phyloP scores from a whole-genome alignment of 2,888 invertebrate species.

The Metellina segmentata region DNA sequence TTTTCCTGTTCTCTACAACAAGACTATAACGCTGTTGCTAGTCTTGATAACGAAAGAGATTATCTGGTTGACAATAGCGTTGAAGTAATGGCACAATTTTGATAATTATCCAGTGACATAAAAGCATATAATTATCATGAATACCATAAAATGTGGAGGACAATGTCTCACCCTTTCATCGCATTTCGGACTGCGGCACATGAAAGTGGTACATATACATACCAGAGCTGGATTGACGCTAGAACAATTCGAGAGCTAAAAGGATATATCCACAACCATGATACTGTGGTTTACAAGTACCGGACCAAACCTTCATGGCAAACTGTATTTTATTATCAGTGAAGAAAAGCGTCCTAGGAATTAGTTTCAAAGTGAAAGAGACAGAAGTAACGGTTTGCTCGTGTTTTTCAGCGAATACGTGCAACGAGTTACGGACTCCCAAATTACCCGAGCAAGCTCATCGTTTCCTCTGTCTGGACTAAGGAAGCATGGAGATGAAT shows the following conservation, averaged over 20 bases:
- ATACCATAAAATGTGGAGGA: slow-evolving; percentile 5
- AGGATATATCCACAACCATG: background rate
- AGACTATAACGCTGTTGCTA: slow-evolving; percentile 51
- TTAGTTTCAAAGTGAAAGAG: background rate
- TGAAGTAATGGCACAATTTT: slow-evolving; percentile 59
- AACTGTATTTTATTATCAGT: slow-evolving; percentile 3
- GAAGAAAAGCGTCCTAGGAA: background rate
- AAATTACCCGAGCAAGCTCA: background rate
- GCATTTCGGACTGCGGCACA: background rate
- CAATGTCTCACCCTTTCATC: slow-evolving; percentile 7
- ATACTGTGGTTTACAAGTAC: background rate
- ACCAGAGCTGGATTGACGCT: background rate
- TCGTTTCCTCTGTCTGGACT: background rate
- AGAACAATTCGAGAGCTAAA: background rate
- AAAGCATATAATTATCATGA: slow-evolving; percentile 1
- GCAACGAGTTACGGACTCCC: too few species aligned
- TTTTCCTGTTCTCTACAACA: slow-evolving; percentile 58
- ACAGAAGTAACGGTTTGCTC: background rate
- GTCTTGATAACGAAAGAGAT: slow-evolving; percentile 54
- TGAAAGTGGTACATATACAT: background rate
- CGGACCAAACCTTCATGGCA: background rate
- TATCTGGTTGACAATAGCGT: slow-evolving; percentile 58
- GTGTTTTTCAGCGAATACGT: background rate
- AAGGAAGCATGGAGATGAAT: too few species aligned
- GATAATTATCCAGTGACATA: background rate